Base-by-base conservation (phyloP, 2,113 vertebrate genomes). In the Oncorhynchus mykiss region DNA sequence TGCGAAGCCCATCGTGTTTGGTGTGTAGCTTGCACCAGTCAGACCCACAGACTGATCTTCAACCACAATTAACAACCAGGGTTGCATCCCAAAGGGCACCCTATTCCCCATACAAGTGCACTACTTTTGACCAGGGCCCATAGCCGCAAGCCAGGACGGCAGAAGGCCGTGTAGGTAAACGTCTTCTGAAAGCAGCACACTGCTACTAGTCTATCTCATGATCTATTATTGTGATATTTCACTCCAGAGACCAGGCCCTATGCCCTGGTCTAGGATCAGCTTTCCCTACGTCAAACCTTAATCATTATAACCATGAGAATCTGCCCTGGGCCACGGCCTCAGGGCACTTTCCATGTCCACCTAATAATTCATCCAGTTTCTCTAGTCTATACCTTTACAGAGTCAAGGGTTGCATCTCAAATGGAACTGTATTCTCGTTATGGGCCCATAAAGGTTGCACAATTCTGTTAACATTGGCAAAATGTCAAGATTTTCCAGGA, bases 231-330 rank as follows among this genome's bases (percentile, higher is more conserved):
- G 81, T 73, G 85, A 89, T 88, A 91, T 91, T 89, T 91, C 88
- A 87, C 89, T 80, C 85, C 67, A 85, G 82, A 27, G 49, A 59
- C 13, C 2, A 22, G n/a, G 7, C 74, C 45, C 80, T 87, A 87
- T 85, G 82, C 86, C 80, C 82, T 77, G 81, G 83, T 87, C 84
- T 85, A 82, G 86, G 87, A 84, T 83, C 84, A 80, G 86, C 84
- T 89, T 88, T 85, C 72, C 81, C 72, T 84, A 34, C 81, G 75
- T 87, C 84, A 83, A 86, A 88, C 85, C 88, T 90, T 88, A 89
- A 92, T 91, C 89, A 91, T 92, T 88, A 84, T 83, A 92, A 81
- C 80, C 86, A 85, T 85, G 87, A 89, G 90, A 82, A 70, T 59
- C 78, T 78, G 84, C 91, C 87, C 81, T 74, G 89, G 88, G 89